Evolutionary conservation across 2,888 invertebrate species (phyloP).

Genomic region (Norana najaformis): DNA sequence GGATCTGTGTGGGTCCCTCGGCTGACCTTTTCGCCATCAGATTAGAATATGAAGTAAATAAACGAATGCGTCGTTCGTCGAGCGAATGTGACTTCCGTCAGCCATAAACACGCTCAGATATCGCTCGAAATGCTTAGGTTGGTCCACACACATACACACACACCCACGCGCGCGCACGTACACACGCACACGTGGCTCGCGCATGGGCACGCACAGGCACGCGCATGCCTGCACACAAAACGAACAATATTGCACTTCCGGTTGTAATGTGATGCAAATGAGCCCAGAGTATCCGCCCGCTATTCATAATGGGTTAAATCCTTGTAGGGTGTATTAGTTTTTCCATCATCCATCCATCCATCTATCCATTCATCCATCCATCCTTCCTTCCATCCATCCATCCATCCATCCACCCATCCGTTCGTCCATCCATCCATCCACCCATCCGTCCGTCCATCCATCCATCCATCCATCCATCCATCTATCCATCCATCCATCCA

Average conservation of each 20-base stretch:
- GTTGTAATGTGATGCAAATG: background rate
- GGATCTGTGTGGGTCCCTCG: too few relatives aligned
- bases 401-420: too few relatives aligned
- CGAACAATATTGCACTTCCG: background rate
- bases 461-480: too few relatives aligned
- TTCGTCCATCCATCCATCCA: too few relatives aligned
- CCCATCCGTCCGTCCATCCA: too few relatives aligned
- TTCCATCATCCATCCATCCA: background rate
- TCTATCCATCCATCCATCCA: too few relatives aligned
- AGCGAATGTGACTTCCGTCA: background rate
- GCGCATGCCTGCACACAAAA: background rate
- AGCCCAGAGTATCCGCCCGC: background rate
- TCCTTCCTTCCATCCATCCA: too few relatives aligned
- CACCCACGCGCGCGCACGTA: background rate
- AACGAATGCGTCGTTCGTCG: background rate
- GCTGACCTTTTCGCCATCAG: too few relatives aligned
- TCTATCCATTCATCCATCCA: too few relatives aligned
- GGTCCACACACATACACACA: background rate
- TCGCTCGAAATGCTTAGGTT: constrained; percentile 2
- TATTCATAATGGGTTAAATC: background rate
- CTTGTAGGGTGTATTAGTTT: background rate
- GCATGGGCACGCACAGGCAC: background rate
- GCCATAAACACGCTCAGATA: background rate
- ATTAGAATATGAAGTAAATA: background rate
- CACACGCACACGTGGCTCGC: too few relatives aligned